These are phyloP conservation scores for Aythya baeri DNA, from an alignment of 2,113 vertebrate genomes.

Conservation along the genomic window DNA sequence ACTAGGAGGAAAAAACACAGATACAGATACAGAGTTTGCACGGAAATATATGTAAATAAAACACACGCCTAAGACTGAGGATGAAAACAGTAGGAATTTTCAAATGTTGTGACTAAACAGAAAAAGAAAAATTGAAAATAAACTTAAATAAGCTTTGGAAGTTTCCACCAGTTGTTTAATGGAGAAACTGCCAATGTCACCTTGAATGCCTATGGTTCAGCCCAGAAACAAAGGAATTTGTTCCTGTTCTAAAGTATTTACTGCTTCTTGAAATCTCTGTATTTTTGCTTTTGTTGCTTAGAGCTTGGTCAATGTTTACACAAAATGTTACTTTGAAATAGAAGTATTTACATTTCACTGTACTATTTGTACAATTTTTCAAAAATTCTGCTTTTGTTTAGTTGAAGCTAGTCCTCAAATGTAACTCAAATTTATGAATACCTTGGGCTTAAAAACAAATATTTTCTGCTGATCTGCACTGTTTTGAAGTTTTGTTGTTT, in stretches of 20 bases:
- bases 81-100: neutral
- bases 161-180: neutral
- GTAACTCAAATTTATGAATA: neutral
- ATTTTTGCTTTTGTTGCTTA: neutral
- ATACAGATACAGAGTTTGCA: rapidly evolving
- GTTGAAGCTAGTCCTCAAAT: neutral
- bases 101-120: neutral
- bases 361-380: neutral
- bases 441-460: neutral
- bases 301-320: neutral
- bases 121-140: neutral
- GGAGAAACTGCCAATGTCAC: neutral
- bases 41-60: neutral
- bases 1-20: neutral
- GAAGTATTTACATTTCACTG: constrained; percentile 19
- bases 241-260: neutral
- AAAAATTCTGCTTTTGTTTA: neutral
- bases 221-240: neutral
- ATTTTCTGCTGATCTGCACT: neutral
- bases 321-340: neutral
- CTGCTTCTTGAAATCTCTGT: neutral
- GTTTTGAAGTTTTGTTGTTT: neutral
- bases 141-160: neutral
- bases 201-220: neutral
- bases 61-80: neutral